phyloP scores from a whole-genome alignment of 2,113 vertebrate genomes.

The Carlito syrichta region DNA sequence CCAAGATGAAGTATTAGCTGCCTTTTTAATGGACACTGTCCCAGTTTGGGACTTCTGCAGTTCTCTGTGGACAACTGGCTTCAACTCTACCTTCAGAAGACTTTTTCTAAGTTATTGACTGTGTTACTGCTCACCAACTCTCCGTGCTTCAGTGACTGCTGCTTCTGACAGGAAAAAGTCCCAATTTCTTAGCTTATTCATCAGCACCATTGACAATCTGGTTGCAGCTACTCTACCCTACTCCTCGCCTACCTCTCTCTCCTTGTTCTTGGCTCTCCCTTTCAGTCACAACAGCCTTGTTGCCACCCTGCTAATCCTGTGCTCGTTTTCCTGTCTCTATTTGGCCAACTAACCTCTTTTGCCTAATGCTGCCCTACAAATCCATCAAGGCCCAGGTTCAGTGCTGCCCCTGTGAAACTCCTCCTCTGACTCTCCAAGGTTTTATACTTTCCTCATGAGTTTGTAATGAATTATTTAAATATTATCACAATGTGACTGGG shows the following conservation, averaged over 20 bases:
- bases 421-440: background rate
- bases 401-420: background rate
- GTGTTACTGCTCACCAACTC: background rate
- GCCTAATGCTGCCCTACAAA: background rate
- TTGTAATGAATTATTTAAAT: background rate
- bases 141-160: background rate
- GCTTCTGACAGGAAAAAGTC: background rate
- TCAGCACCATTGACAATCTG: background rate
- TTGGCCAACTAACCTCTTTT: accelerated
- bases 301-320: no score
- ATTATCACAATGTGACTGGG: background rate
- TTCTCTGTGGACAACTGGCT: background rate
- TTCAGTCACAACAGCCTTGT: background rate
- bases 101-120: background rate
- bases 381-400: background rate
- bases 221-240: background rate
- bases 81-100: background rate
- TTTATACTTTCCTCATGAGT: background rate
- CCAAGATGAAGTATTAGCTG: no score
- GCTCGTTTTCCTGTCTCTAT: background rate
- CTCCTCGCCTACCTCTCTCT: background rate
- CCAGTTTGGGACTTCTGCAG: background rate
- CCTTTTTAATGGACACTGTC: background rate
- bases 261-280: background rate
- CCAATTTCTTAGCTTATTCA: background rate